Conservation (phyloP, 2,797 vertebrate genomes). For the Myiothlypis chrysogaster region DNA sequence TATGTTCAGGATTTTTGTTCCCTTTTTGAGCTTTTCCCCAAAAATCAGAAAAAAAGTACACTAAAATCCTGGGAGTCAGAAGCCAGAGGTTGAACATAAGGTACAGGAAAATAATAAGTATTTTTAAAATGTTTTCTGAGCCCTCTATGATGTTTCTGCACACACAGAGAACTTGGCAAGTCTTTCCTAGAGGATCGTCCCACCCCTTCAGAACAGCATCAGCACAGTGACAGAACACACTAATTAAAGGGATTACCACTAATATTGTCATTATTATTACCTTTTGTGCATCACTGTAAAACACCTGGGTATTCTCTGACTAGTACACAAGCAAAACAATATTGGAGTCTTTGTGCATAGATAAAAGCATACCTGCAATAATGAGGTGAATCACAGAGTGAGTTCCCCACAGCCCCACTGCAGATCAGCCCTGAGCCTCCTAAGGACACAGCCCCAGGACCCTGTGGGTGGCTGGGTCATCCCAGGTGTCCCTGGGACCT, state of each 20-base stretch:
- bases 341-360: neutral
- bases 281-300: neutral
- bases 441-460: neutral
- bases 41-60: neutral
- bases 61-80: neutral
- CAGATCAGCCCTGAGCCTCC: neutral
- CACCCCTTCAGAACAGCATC: neutral
- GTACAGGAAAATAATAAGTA: fast-evolving
- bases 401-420: neutral
- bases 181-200: neutral
- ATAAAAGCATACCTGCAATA: neutral
- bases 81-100: neutral
- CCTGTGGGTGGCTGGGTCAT: neutral
- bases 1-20: neutral
- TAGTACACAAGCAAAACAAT: neutral
- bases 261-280: neutral
- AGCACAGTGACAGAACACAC: neutral
- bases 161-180: neutral
- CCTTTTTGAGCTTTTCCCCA: neutral
- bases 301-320: neutral
- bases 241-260: neutral
- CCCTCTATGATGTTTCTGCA: neutral
- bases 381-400: neutral
- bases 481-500: neutral
- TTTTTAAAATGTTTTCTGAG: neutral